phyloP scores from a whole-genome alignment of 2,113 vertebrate species.

The Collichthys lucidus region DNA sequence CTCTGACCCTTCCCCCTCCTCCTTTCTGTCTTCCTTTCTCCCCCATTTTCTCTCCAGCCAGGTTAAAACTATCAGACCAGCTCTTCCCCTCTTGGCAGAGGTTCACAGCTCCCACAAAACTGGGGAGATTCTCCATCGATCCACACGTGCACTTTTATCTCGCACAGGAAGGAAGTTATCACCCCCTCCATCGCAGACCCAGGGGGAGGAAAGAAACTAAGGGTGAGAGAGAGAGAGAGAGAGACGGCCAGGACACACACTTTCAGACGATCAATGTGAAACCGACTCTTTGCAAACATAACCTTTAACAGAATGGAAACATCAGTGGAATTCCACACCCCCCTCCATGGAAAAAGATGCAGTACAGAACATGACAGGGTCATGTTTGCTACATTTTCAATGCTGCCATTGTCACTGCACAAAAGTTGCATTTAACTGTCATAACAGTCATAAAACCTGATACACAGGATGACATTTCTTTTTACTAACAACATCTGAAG shows the following conservation, averaged over 20 bases:
- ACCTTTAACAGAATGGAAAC: neutral
- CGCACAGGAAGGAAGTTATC: slow-evolving; percentile 39
- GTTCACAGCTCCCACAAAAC: slow-evolving; percentile 13
- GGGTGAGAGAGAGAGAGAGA: neutral
- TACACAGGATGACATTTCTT: neutral
- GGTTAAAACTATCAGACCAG: slow-evolving; percentile 53
- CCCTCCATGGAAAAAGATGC: neutral
- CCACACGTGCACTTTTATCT: slow-evolving; percentile 53
- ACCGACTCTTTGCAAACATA: neutral
- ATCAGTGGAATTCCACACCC: neutral
- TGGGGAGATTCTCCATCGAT: neutral
- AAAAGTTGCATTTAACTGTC: neutral
- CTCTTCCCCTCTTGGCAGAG: slow-evolving; percentile 47
- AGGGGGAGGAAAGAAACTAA: neutral
- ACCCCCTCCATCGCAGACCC: neutral
- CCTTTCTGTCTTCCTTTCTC: slow-evolving; percentile 28
- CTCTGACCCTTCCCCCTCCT: neutral
- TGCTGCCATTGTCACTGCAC: neutral
- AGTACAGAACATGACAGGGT: neutral
- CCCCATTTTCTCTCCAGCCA: slow-evolving; percentile 18
- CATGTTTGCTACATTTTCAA: neutral
- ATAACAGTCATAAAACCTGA: neutral
- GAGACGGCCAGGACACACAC: neutral
- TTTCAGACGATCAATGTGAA: neutral
- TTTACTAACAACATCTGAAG: neutral